These are phyloP conservation scores for Empis livida DNA, from an alignment of 2,888 invertebrate species.

Conservation along the genomic window DNA sequence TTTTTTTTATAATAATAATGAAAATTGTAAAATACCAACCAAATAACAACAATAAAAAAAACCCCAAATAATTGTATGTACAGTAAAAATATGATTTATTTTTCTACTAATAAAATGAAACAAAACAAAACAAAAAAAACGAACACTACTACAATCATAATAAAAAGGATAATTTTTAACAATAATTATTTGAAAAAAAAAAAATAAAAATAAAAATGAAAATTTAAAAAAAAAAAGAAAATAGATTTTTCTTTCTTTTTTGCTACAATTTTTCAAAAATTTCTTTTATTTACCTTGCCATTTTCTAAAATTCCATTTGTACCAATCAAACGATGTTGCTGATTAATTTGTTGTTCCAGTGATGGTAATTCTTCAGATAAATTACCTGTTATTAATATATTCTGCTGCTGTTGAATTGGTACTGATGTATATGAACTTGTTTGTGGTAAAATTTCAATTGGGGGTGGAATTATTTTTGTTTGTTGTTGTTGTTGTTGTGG, in stretches of 20 bases:
- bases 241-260: background rate
- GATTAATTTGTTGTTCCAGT: constrained; percentile 8
- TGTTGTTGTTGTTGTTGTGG: constrained; percentile 13
- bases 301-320: constrained; percentile 29
- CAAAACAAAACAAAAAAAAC: too few relatives aligned
- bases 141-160: too few relatives aligned
- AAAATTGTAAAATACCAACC: background rate
- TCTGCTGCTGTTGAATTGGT: constrained; percentile 10
- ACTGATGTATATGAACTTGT: constrained; percentile 11
- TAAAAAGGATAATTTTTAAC: too few relatives aligned
- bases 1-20: too few relatives aligned
- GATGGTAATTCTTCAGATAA: background rate
- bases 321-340: constrained; percentile 16
- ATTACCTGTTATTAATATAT: constrained; percentile 15
- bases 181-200: too few relatives aligned
- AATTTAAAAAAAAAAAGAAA: too few relatives aligned
- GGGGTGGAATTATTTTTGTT: constrained; percentile 29
- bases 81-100: background rate
- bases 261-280: background rate
- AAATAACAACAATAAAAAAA: constrained; percentile 8
- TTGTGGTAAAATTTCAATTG: constrained; percentile 26
- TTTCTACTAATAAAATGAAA: too few relatives aligned
- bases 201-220: too few relatives aligned
- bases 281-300: constrained; percentile 24
- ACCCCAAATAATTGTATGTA: background rate